Percentiles rank a stretch among this genome's conserved stretches.
These are phyloP conservation scores for Zosterops japonicus DNA, from an alignment of 2,113 vertebrate species.

Conservation along the genomic window DNA sequence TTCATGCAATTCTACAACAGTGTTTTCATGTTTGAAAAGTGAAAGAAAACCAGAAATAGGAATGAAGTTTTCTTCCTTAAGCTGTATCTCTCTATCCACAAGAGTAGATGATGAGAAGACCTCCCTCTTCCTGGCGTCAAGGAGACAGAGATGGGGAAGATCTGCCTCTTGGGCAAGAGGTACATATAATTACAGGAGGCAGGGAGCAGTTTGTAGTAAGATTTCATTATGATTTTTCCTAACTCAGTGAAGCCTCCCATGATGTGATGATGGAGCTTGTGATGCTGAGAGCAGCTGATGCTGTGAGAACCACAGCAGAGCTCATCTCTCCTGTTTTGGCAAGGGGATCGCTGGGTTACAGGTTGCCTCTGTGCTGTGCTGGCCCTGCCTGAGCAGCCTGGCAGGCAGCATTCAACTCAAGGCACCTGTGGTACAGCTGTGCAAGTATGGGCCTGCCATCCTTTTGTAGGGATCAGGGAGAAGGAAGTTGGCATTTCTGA, in stretches of 20 bases:
- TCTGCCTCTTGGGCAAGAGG: background rate
- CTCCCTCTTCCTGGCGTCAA: background rate
- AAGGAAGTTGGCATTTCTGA: background rate
- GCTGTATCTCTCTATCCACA: background rate
- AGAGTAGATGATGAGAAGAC: background rate
- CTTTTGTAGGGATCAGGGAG: background rate
- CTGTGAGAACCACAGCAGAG: background rate
- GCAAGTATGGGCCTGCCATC: background rate
- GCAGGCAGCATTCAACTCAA: background rate
- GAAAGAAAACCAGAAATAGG: background rate
- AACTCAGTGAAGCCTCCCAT: background rate
- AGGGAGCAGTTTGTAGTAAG: background rate
- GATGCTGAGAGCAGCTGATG: background rate
- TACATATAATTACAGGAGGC: background rate
- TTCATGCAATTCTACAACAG: background rate
- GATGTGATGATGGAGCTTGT: background rate
- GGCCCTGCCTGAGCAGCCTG: background rate
- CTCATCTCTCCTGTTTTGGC: background rate
- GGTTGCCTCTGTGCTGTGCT: background rate
- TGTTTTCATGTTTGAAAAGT: background rate
- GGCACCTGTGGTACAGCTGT: background rate
- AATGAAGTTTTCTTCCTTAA: background rate
- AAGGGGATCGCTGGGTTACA: background rate
- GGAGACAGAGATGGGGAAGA: background rate
- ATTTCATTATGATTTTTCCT: background rate